Base-by-base conservation (phyloP, 2,113 vertebrate species). In the Todiramphus saurophagus region DNA sequence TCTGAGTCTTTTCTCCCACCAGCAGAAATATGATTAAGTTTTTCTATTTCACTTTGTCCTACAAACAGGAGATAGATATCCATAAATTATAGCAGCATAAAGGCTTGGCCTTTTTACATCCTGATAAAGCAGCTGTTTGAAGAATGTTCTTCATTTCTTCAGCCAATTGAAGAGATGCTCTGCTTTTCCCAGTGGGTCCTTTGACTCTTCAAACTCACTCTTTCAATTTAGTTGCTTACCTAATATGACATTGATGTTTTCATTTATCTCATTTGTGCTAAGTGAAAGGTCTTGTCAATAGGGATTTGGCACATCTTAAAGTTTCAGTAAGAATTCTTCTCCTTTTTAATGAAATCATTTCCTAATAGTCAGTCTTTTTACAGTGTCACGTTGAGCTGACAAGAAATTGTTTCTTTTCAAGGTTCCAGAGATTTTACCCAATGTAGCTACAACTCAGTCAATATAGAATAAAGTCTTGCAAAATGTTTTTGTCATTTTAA, bases 211-310 rank as follows among this genome's bases (percentile, higher is more conserved):
- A 93, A 95, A 94, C 31, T 81, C 74, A 44, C 50, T 92, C 74
- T 93, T 92, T 92, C 83, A 33, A 9, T 96, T 94, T 91, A 96
- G 90, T 91, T 96, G 90, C 95, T 92, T 91, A 92, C 92, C 87
- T 96, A 96, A 93, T 90, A 89, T 84, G 91, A 96, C 87, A 96
- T 84, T 93, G 91, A 95, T 97, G 77, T 92, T 96, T 97, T 91
- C 95, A 94, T 95, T 95, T 93, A 84, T 89, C 77, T 84, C 74
- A 90, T 93, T 93, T 94, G 83, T 69, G 69, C 58, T 50, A 79
- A 93, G 86, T 69, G 92, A 95, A 97, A 96, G 92, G 83, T 89
- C 94, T 87, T 76, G 73, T 93, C 96, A 84, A 87, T 82, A 87
- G 83, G 92, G 96, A 93, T 92, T 96, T 92, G 74, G 68, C 37